Evolutionary conservation across 1,140 invertebrate genomes (phyloP).

Genomic region (Vanessa atalanta): DNA sequence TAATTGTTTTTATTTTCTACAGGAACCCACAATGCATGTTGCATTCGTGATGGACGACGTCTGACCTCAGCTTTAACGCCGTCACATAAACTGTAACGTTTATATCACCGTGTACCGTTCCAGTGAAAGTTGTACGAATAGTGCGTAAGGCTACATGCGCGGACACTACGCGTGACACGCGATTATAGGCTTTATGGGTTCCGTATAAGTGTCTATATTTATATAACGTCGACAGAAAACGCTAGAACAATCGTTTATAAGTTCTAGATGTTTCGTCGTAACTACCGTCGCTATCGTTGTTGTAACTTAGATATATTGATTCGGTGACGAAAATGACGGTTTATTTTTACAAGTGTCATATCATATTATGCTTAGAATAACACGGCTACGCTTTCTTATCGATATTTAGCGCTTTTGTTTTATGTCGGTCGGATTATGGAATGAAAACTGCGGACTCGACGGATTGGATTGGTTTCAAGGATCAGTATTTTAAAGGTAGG

Average conservation of each 20-base stretch:
- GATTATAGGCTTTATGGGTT: conserved; percentile 39
- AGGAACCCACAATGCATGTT: conserved; percentile 78
- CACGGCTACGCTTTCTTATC: conserved; percentile 60
- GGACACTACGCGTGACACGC: conserved; percentile 21
- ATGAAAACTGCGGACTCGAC: not conserved
- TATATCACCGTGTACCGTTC: conserved; percentile 34
- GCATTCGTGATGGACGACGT: conserved; percentile 79
- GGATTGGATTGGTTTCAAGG: conserved; percentile 29
- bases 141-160: conserved; percentile 24
- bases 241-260: conserved; percentile 14
- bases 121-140: conserved; percentile 27
- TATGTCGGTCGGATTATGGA: conserved; percentile 12
- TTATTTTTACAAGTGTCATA: conserved; percentile 70
- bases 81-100: conserved; percentile 37
- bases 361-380: conserved; percentile 63
- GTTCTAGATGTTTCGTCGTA: not conserved
- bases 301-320: conserved; percentile 49
- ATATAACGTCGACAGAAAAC: not conserved
- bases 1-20: conserved; percentile 27
- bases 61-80: conserved; percentile 58
- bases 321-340: conserved; percentile 39
- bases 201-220: conserved; percentile 36
- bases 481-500: conserved; percentile 65
- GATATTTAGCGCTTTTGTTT: conserved; percentile 54
- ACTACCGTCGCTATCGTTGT: conserved; percentile 47